Base-by-base conservation (phyloP, 2,797 vertebrate species). In the Galago senegalensis region DNA sequence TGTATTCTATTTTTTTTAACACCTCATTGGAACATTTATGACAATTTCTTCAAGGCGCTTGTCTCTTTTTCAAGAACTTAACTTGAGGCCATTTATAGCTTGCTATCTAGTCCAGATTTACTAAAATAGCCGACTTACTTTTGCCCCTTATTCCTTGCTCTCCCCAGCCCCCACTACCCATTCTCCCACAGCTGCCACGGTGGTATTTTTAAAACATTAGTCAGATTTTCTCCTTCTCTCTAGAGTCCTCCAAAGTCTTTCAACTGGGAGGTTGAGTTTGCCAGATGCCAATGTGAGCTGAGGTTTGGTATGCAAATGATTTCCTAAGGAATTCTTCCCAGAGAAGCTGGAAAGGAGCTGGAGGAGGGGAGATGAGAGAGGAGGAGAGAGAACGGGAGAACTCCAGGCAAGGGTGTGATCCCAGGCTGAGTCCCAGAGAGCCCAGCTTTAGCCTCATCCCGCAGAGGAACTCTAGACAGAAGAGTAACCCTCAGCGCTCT, bases 281-380 rank as follows among this genome's bases (percentile, higher is more conserved):
- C 81, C n/a, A 94, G 18, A 95, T 58, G 17, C 5, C 81, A 69
- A 67, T 53, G 1, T 43, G 58, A 92, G 37, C 82, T 88, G 43
- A 82, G 18, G 4, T 69, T 88, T 49, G 40, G 29, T 80, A 95
- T 70, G 37, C 20, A 92, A 88, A 12, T 88, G 29, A 34, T 61
- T 92, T 94, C 73, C 63, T 73, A 70, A 73, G n/a, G 37, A 73
- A 63, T 37, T 73, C 67, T 93, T 97, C 56, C 76, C 63, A 94
- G 40, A 60, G 70, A 87, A 94, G 76, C 67, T 67, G 77, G 37
- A 43, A 82, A 37, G 20, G n/a, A 89, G 10, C 17, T 34, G 49
- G 40, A 12, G 23, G 10, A 40, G 70, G 11, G 73, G 10, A 3
- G 29, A 31, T 17, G 40, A 43, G 31, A 75, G 77, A 94, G 8